Base-by-base conservation (phyloP, 2,888 invertebrate genomes). In the Frankliniella fusca region DNA sequence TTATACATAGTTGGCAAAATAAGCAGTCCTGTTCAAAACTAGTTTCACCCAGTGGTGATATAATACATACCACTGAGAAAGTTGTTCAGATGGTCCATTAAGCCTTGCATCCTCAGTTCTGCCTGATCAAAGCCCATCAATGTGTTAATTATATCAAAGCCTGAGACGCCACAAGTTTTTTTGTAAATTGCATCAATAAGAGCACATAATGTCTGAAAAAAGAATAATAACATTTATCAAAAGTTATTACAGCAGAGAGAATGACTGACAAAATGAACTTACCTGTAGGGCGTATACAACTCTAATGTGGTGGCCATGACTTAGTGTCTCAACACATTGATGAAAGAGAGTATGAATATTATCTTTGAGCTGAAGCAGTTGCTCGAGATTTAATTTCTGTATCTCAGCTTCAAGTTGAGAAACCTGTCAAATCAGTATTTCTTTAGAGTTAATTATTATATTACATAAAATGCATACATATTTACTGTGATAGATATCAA, bases 181-280 rank as follows among this genome's bases (percentile, higher is more conserved):
- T 94, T 94, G 87, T 95, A 97, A 87, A 97, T 93, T 3, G 95
- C 94, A 86, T 95, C 94, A 82, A 97, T 92, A 81, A 98, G 89
- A 48, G 95, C 95, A 89, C 96, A 95, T 82, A 98, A 89, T 3
- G 98, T 98, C 91, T 97, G 94, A 83, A 95, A 83, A 48, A 70
- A 81, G 83, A 81, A 48, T 20, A 27, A 82, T 54, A 82, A 83
- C 79, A 28, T 82, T 38, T 38, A 38, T 38, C 76, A 65, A 7
- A 82, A 48, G 23, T 48, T 20, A 49, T 76, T 81, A 81, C 76
- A n/a, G n/a, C 80, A 81, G 61, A n/a, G 11, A 48, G 61, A 81
- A 80, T 80, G 7, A 61, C 18, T 18, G 48, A 49, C 65, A 48
- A 50, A 81, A 79, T 81, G 49, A 20, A 81, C 86, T 85, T 86